Evolutionary conservation across 2,888 invertebrate species (phyloP), one percentile per base, ranked within the genome.

Genomic region (Agrochola lychnidis): DNA sequence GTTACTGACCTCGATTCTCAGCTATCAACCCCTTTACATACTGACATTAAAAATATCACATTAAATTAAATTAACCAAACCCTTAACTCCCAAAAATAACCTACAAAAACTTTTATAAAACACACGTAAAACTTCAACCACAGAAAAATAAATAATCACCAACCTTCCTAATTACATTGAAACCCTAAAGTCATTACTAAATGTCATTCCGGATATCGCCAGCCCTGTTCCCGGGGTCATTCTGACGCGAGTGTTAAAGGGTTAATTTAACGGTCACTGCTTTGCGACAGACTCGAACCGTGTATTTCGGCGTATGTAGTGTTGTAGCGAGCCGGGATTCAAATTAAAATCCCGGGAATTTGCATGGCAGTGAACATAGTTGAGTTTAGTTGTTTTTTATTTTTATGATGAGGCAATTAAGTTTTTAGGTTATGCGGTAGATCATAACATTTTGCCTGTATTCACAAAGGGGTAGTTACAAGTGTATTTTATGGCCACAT

Each of bases 241-340:
- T 90, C 90, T 90, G 90, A 89, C 90, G 89, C 85, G 84, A 84
- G 89, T 91, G 90, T 87, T 93, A 93, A 93, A 93, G 93, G 92
- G 94, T 93, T 94, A 94, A 94, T 94, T 94, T 94, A 92, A 93
- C 94, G 94, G 90, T 92, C 84, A 86, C 89, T 92, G 92, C 90
- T 69, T 88, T 84, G 86, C 83, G 84, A 87, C 87, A 83, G 83
- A 83, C 79, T 78, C 79, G 76, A 80, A 76, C 72, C 74, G 81
- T 82, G 80, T 86, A 76, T 84, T 87, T 84, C 74, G 78, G 77
- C 82, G 66, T 73, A 67, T 30, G 73, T 84, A 84, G 88, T 86
- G 87, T 64, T 85, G 89, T 78, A 53, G 69, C 73, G n/a, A 61
- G 45, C 70, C 77, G 83, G 79, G 73, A 79, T 74, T 79, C 57